phyloP scores from a whole-genome alignment of 2,797 vertebrate species.

The Darevskia nairensis region DNA sequence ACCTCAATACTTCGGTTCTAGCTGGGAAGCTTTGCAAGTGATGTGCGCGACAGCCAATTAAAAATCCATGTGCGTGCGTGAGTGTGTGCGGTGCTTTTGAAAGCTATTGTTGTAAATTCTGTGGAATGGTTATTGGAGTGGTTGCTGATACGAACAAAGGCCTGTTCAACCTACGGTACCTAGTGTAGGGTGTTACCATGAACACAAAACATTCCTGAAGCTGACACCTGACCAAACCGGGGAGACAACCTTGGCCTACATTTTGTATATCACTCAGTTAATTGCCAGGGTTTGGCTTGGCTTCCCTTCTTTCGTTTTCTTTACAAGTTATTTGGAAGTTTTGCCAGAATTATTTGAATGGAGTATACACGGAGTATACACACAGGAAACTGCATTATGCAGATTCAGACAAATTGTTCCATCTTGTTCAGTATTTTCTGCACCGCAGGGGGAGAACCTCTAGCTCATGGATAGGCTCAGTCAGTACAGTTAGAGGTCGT shows the following conservation, averaged over 20 bases:
- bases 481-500: too few species aligned
- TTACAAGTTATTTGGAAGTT: background rate
- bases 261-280: background rate
- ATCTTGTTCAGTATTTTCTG: too few species aligned
- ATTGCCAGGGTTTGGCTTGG: background rate
- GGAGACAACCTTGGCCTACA: background rate
- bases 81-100: background rate
- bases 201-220: background rate
- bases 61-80: background rate
- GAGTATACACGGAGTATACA: background rate
- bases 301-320: too few species aligned
- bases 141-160: background rate
- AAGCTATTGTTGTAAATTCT: background rate
- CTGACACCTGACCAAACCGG: background rate
- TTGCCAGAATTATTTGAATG: too few species aligned
- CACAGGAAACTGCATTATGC: background rate
- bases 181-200: background rate
- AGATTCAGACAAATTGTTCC: too few species aligned
- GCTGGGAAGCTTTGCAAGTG: background rate
- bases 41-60: background rate
- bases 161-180: background rate
- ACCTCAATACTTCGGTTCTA: slow-evolving; percentile 9
- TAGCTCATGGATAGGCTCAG: too few species aligned
- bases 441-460: too few species aligned
- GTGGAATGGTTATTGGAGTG: background rate